These are phyloP conservation scores for Malurus splendens DNA, from an alignment of 2,797 vertebrate genomes.

Conservation along the genomic window DNA sequence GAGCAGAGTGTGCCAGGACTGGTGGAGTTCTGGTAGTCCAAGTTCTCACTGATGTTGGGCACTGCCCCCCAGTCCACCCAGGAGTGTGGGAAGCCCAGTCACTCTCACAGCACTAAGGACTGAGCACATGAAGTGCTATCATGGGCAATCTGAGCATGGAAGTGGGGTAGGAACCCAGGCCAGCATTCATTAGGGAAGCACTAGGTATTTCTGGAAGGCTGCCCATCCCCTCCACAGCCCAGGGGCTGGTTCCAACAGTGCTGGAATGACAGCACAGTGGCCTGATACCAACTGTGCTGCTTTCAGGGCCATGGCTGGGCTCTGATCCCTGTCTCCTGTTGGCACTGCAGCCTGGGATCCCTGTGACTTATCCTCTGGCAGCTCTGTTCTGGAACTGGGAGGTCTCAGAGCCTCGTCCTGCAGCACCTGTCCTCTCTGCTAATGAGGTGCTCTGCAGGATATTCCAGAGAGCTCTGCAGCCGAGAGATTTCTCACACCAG, in stretches of 20 bases:
- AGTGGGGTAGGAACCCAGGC: background rate
- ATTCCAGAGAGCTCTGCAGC: background rate
- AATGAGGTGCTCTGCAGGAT: background rate
- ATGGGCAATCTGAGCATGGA: background rate
- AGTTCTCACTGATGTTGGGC: background rate
- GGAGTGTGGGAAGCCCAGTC: background rate
- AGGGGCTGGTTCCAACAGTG: background rate
- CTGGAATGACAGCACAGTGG: background rate
- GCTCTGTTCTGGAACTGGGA: background rate
- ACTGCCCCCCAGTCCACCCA: background rate
- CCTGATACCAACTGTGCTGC: background rate
- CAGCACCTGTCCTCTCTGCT: background rate
- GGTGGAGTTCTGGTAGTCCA: background rate
- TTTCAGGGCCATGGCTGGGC: too few species aligned
- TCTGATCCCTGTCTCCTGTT: background rate
- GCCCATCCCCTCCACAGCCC: background rate
- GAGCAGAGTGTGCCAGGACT: background rate
- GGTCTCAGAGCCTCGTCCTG: background rate
- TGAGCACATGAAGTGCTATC: rapidly evolving
- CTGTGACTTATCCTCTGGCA: background rate
- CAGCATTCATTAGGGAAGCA: background rate
- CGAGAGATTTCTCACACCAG: background rate
- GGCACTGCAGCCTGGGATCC: background rate
- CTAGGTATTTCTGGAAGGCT: background rate
- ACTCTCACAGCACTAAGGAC: background rate